These are phyloP conservation scores for Achatina immaculata DNA, from an alignment of 1,140 invertebrate species.

Conservation along the genomic window DNA sequence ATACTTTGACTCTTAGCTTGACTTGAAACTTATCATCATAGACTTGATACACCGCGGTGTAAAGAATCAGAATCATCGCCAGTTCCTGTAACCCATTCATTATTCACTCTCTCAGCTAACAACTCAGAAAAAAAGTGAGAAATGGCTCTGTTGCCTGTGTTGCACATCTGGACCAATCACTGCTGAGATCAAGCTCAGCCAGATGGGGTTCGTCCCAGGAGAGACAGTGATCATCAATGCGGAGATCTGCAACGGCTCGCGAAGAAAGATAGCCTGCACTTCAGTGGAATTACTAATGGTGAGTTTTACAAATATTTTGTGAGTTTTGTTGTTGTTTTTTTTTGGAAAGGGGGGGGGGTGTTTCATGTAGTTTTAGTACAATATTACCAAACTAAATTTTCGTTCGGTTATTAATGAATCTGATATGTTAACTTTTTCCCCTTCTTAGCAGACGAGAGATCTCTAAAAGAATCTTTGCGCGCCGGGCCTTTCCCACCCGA, in stretches of 20 bases:
- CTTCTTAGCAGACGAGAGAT: no score
- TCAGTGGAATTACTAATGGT: slow-evolving; percentile 62
- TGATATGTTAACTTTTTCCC: background rate
- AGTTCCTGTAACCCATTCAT: no score
- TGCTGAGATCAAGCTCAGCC: slow-evolving; percentile 49
- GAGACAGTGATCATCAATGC: slow-evolving; percentile 56
- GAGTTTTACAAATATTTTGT: background rate
- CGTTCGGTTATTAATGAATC: background rate
- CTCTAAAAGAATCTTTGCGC: no score
- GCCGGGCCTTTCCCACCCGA: no score
- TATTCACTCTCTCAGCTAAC: no score
- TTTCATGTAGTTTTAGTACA: no score
- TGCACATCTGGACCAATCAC: slow-evolving; percentile 60
- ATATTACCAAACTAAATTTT: background rate
- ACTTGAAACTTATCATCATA: no score
- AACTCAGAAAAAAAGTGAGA: slow-evolving; percentile 47
- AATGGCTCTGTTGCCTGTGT: slow-evolving; percentile 61
- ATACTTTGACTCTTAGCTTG: no score
- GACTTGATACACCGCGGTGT: no score
- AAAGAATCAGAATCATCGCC: no score
- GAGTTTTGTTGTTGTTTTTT: no score
- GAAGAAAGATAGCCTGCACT: slow-evolving; percentile 53
- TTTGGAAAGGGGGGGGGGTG: no score
- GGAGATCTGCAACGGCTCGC: slow-evolving; percentile 59
- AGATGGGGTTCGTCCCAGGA: slow-evolving; percentile 61